Percentiles rank a stretch among this genome's conserved stretches.
Conservation (phyloP, 2,797 vertebrate genomes). For the Pseudotriccus pelzelni region DNA sequence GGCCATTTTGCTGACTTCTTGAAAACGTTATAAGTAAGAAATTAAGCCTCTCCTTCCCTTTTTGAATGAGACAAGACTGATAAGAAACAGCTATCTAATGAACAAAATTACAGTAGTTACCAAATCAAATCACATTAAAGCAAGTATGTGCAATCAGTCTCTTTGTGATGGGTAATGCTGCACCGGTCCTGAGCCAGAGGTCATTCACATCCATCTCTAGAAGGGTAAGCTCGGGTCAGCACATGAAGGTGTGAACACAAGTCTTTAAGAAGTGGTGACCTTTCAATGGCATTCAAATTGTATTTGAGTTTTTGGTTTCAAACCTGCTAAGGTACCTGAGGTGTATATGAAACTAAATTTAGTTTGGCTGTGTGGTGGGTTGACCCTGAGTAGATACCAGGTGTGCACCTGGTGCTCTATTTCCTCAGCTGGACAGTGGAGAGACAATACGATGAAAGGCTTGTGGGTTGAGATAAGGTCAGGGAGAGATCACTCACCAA, state of each 20-base stretch:
- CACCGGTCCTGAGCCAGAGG: background rate
- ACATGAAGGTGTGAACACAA: background rate
- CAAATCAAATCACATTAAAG: background rate
- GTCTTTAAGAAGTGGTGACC: background rate
- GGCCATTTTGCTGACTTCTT: background rate
- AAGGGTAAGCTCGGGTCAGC: background rate
- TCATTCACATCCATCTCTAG: accelerated
- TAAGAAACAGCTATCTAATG: background rate
- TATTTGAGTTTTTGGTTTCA: background rate
- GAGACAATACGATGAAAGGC: background rate
- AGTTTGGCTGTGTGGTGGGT: background rate
- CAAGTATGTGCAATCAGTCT: background rate
- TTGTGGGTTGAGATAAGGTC: background rate
- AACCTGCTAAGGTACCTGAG: background rate
- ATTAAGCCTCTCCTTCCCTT: background rate
- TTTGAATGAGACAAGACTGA: background rate
- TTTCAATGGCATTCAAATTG: background rate
- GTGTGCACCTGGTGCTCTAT: background rate
- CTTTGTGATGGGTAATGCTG: background rate
- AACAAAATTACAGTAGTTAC: background rate
- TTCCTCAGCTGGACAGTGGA: background rate
- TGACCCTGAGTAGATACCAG: background rate
- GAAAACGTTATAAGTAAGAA: background rate
- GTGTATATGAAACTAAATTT: background rate
- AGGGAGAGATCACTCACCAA: background rate